Evolutionary conservation across 2,113 vertebrate genomes (phyloP).

Genomic region (Gallinago jamesoni): DNA sequence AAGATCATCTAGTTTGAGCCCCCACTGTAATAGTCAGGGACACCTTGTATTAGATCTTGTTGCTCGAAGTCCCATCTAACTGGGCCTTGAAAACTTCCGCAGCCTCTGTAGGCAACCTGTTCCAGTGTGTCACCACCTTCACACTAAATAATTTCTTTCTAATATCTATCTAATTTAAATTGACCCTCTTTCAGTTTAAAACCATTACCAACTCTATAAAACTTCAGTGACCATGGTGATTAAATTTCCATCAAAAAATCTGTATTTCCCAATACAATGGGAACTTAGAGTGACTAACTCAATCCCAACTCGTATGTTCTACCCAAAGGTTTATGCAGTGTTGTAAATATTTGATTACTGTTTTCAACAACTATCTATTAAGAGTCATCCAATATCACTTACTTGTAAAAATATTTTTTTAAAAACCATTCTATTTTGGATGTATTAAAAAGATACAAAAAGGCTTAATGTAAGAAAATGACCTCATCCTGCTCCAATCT

Average conservation of each 20-base stretch:
- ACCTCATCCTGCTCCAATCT: background rate
- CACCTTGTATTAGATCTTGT: background rate
- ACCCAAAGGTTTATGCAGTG: background rate
- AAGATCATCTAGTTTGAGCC: background rate
- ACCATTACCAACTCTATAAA: background rate
- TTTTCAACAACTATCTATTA: background rate
- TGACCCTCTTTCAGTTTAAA: background rate
- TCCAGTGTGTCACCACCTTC: background rate
- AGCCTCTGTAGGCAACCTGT: background rate
- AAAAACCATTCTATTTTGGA: background rate
- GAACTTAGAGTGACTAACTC: background rate
- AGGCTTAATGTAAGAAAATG: background rate
- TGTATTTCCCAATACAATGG: fast-evolving
- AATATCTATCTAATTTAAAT: background rate
- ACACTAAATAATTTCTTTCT: background rate
- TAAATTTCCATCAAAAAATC: background rate
- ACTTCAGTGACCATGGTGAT: background rate
- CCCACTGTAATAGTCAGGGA: background rate
- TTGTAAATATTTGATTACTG: background rate
- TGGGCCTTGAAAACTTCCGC: background rate
- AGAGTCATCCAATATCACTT: background rate
- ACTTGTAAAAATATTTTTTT: background rate
- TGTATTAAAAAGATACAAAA: background rate
- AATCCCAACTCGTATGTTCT: background rate
- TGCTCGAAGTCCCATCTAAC: background rate